Evolutionary conservation across 2,797 vertebrate species (phyloP), one percentile per base, ranked within the genome.

Genomic region (Sarcophilus harrisii): DNA sequence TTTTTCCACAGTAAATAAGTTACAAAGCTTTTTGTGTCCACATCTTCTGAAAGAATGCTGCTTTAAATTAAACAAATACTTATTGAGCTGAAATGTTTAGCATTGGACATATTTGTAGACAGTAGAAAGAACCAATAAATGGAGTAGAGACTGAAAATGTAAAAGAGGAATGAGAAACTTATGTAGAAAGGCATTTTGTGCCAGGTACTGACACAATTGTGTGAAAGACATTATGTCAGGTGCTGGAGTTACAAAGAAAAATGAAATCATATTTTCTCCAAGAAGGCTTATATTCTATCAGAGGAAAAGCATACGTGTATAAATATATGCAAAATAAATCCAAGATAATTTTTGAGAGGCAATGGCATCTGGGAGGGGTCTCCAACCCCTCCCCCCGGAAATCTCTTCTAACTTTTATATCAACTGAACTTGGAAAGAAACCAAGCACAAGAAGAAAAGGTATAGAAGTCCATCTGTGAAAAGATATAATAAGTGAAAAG

Each of bases 1-100:
- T 93, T 96, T 96, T 94, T 54, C 57, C 45, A 93, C 29, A 8
- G 52, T 73, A 93, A 91, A n/a, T 90, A 93, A 54, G 55, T 91
- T 87, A 3, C 57, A 54, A 92, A 52, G 18, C n/a, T 29, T 81
- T 45, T 81, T 81, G 9, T 81, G 21, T 81, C 38, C 73, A 81
- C 10, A 1, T 45, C 38, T 81, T 81, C 21, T 81, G 45, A 81
- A 9, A 81, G 38, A 45, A 27, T 81, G 38, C 29, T 2, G 45
- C 24, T 81, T 4, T 81, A 81, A 81, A 81, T 81, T 81, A 81
- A 81, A 45, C 73, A 45, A 81, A 27, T 81, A 81, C 27, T 81
- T 45, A 45, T 45, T 81, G 73, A 81, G 45, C 38, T 38, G n/a
- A 6, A 81, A 3, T 38, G 18, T 81, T 81, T 45, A 45, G n/a